Conservation (phyloP, 2,797 vertebrate genomes). For the Coluber constrictor region DNA sequence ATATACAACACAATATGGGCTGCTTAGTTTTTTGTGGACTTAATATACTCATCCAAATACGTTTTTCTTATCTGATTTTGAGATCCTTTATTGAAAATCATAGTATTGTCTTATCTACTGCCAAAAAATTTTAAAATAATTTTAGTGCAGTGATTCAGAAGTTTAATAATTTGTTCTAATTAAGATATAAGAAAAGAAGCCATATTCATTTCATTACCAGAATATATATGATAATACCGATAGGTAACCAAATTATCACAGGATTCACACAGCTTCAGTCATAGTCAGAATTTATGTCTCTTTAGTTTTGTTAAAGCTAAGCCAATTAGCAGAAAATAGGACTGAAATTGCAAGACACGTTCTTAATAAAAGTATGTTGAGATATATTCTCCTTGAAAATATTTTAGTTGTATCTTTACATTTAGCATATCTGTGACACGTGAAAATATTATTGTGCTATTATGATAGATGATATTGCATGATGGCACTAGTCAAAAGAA, state of each 20-base stretch:
- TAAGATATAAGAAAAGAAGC: background rate
- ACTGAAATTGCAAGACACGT: conserved; percentile 29
- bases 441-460: background rate
- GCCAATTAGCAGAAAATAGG: conserved; percentile 18
- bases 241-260: background rate
- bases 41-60: background rate
- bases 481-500: background rate
- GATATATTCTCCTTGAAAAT: conserved; percentile 9
- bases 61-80: background rate
- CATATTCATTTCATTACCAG: background rate
- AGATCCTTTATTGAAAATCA: background rate
- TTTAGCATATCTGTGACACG: conserved; percentile 35
- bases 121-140: background rate
- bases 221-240: rapidly evolving
- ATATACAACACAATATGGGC: background rate
- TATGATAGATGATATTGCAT: background rate
- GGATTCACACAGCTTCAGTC: background rate
- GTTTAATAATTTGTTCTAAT: background rate
- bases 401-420: conserved; percentile 5
- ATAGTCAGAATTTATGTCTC: background rate
- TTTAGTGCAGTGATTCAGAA: background rate
- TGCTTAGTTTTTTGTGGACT: background rate
- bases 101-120: background rate
- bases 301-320: background rate
- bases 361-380: conserved; percentile 43